Percentiles rank a stretch among this genome's conserved stretches.
These are phyloP conservation scores for Morpho deidamia DNA, from an alignment of 2,888 invertebrate species.

Conservation along the genomic window DNA sequence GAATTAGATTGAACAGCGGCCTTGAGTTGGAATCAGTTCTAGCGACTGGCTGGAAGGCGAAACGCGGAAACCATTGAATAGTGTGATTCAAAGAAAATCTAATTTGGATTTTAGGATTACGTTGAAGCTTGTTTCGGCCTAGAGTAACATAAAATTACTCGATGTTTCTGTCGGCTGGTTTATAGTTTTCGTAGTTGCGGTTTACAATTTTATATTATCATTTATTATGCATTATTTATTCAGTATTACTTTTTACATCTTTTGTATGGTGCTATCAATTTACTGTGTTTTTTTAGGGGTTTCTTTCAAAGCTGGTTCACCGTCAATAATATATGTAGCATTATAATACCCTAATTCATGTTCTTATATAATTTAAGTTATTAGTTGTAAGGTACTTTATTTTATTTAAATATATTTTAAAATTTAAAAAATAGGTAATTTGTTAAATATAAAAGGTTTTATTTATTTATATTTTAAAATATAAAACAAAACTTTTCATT, in stretches of 20 bases:
- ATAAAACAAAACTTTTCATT: too few species aligned
- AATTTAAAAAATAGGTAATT: too few species aligned
- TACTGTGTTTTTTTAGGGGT: too few species aligned
- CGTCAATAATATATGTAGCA: too few species aligned
- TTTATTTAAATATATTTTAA: too few species aligned
- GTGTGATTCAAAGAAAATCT: conserved; percentile 74
- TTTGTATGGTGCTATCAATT: too few species aligned
- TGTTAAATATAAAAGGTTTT: too few species aligned
- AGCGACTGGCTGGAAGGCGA: conserved; percentile 29
- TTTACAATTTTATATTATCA: neutral
- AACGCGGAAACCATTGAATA: conserved; percentile 53
- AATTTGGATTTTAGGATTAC: conserved; percentile 78
- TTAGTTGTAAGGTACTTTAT: too few species aligned
- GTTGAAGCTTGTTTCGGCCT: conserved; percentile 72
- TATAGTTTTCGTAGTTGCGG: conserved; percentile 35
- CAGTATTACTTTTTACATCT: neutral
- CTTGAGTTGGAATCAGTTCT: conserved; percentile 42
- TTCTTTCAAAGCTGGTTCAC: too few species aligned
- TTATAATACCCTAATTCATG: too few species aligned
- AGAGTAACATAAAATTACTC: conserved; percentile 27
- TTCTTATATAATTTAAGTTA: too few species aligned
- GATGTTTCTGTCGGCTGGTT: conserved; percentile 19
- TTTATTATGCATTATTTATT: neutral
- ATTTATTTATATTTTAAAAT: too few species aligned
- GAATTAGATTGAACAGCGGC: conserved; percentile 29